Percentiles rank a stretch among this genome's conserved stretches.
Evolutionary conservation across 2,113 vertebrate genomes (phyloP).

Genomic region (Mus spicilegus): DNA sequence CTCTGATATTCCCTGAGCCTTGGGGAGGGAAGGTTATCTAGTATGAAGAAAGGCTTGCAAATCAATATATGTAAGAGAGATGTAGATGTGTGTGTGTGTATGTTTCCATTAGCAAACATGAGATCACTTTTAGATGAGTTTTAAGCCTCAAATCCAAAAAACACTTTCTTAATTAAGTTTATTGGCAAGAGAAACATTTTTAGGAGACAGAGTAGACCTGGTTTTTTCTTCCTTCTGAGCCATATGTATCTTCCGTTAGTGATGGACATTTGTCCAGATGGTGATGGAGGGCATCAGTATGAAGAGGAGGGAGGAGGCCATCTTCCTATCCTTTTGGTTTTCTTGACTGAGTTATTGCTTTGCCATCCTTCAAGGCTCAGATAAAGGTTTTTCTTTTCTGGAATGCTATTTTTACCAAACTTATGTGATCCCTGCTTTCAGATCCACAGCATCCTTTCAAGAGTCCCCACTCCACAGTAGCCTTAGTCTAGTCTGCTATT

Average conservation of each 20-base stretch:
- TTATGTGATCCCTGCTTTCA: neutral
- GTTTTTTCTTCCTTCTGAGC: neutral
- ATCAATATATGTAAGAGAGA: no score
- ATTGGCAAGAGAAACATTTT: neutral
- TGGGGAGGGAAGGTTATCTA: neutral
- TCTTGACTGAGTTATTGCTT: neutral
- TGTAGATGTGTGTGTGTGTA: neutral
- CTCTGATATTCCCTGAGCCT: neutral
- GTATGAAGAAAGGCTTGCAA: no score
- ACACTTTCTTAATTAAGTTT: neutral
- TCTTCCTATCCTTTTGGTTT: neutral
- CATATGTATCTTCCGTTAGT: neutral
- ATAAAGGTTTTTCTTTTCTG: neutral
- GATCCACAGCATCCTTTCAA: neutral
- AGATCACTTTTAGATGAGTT: neutral
- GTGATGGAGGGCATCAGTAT: neutral
- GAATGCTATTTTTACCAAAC: neutral
- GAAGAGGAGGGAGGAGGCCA: accelerated
- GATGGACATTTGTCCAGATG: neutral
- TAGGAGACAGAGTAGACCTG: neutral
- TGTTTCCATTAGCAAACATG: neutral
- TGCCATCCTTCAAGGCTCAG: neutral
- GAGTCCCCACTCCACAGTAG: neutral
- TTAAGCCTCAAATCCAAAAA: neutral
- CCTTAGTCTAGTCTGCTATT: neutral